Conservation (phyloP, 1,140 invertebrate genomes). For the Agrypnia vestita region DNA sequence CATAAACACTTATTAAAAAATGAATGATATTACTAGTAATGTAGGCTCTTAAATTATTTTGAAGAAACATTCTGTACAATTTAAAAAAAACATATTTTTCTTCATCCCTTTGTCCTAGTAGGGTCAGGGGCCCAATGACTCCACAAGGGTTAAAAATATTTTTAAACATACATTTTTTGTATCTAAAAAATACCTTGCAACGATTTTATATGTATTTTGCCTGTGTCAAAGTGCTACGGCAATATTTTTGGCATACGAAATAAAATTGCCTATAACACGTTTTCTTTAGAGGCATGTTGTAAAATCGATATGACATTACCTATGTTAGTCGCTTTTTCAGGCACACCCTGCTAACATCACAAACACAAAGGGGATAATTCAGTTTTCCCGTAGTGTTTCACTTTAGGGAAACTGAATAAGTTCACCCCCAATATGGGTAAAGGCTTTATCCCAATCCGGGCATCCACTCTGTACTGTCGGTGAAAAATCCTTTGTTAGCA, state of each 20-base stretch:
- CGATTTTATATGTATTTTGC: background rate
- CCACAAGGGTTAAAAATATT: too few relatives aligned
- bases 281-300: background rate
- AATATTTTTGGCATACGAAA: background rate
- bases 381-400: constrained; percentile 29
- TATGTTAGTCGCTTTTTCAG: background rate
- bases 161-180: too few relatives aligned
- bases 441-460: constrained; percentile 24
- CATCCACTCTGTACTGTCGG: constrained; percentile 18
- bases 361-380: constrained; percentile 29
- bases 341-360: constrained; percentile 11
- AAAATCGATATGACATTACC: constrained; percentile 31
- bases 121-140: too few relatives aligned
- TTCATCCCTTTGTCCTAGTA: too few relatives aligned
- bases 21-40: too few relatives aligned
- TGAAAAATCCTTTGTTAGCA: constrained; percentile 34
- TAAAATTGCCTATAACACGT: background rate
- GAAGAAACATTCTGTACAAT: too few relatives aligned
- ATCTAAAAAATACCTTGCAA: constrained; percentile 6
- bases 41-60: too few relatives aligned
- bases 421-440: constrained; percentile 17
- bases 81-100: too few relatives aligned
- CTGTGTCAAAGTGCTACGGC: background rate
- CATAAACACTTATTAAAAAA: too few relatives aligned
- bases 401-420: constrained; percentile 22